Percentiles rank a stretch among this genome's conserved stretches.
Evolutionary conservation across 2,888 invertebrate genomes (phyloP).

Genomic region (Lagria hirta): DNA sequence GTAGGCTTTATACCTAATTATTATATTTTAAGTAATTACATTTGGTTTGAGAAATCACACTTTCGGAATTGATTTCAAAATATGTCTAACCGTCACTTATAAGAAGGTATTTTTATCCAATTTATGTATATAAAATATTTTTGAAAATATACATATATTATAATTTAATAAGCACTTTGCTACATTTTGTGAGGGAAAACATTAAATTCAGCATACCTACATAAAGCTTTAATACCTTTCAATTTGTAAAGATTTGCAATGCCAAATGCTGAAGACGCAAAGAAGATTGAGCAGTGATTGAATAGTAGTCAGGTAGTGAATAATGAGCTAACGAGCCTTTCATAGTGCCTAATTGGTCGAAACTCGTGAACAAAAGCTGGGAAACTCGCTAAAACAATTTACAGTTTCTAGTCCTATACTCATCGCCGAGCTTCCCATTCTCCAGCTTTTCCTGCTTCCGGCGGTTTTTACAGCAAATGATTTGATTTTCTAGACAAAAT

Average conservation of each 20-base stretch:
- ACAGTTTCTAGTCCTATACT: slow-evolving; percentile 30
- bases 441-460: slow-evolving; percentile 18
- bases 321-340: slow-evolving; percentile 47
- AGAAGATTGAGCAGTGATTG: slow-evolving; percentile 42
- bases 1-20: too few species aligned
- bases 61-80: too few species aligned
- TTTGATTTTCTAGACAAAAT: too few species aligned
- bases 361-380: slow-evolving; percentile 43
- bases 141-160: slow-evolving; percentile 4
- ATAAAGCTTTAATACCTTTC: slow-evolving; percentile 22
- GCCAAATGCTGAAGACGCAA: slow-evolving; percentile 26
- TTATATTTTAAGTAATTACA: too few species aligned
- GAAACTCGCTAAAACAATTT: slow-evolving; percentile 46
- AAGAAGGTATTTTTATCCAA: too few species aligned
- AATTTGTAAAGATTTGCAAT: slow-evolving; percentile 11
- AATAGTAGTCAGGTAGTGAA: slow-evolving; percentile 44
- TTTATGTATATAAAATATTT: too few species aligned
- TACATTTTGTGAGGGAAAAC: slow-evolving; percentile 14
- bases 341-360: slow-evolving; percentile 46
- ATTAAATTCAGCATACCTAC: slow-evolving; percentile 13
- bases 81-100: too few species aligned
- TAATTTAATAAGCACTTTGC: slow-evolving; percentile 26
- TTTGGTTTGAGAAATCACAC: too few species aligned
- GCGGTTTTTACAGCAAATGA: too few species aligned
- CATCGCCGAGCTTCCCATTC: slow-evolving; percentile 9